These are phyloP conservation scores for Tinamus guttatus DNA, from an alignment of 2,113 vertebrate genomes.

Conservation along the genomic window DNA sequence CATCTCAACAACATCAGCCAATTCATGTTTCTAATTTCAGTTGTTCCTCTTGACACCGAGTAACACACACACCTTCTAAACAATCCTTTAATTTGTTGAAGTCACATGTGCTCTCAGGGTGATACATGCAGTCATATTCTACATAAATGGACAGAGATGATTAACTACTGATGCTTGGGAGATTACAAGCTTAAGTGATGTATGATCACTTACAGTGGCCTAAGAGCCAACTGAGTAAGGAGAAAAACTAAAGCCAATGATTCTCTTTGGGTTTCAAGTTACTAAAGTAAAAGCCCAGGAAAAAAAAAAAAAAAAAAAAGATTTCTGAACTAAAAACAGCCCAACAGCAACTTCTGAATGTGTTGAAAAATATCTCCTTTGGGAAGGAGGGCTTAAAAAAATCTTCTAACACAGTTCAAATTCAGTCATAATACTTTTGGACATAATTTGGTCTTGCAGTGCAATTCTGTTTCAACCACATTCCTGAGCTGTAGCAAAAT, in stretches of 20 bases:
- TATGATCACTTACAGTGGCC: not conserved
- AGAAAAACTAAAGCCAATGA: not conserved
- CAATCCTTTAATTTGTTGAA: not conserved
- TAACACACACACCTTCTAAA: not conserved
- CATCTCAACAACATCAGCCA: conserved; percentile 9
- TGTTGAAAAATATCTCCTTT: not conserved
- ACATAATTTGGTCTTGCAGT: not conserved
- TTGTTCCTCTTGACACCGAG: not conserved
- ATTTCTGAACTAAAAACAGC: not conserved
- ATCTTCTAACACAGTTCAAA: not conserved
- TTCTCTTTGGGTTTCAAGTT: conserved; percentile 4
- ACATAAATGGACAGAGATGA: not conserved
- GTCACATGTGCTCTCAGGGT: not conserved
- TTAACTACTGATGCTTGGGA: not conserved
- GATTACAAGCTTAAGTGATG: not conserved
- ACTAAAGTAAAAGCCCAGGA: conserved; percentile 11
- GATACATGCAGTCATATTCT: not conserved
- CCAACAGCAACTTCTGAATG: not conserved
- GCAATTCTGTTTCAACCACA: not conserved
- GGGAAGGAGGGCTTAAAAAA: not conserved
- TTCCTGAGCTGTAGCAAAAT: not conserved
- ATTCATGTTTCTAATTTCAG: conserved; percentile 16
- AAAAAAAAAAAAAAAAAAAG: not conserved
- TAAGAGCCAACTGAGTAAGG: conserved; percentile 6
- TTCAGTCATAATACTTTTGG: not conserved